phyloP scores from a whole-genome alignment of 2,797 vertebrate species.

The Melanotaenia nigrans region DNA sequence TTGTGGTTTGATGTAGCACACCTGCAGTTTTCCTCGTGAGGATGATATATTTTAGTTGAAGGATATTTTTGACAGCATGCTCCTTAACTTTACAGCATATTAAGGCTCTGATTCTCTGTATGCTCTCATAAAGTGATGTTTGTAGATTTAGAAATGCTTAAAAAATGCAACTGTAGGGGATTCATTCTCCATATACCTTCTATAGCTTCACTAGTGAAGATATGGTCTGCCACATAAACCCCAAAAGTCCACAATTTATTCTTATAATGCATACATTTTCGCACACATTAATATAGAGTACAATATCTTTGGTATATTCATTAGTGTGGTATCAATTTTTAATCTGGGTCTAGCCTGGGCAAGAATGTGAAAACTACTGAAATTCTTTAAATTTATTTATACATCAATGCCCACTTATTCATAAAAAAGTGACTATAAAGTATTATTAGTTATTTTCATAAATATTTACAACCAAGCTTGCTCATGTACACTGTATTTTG shows the following conservation, averaged over 20 bases:
- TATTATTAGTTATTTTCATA: not conserved
- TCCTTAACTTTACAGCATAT: conserved; percentile 6
- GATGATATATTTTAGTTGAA: conserved; percentile 5
- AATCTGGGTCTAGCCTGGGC: not conserved
- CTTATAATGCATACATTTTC: not conserved
- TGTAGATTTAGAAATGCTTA: not conserved
- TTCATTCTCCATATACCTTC: not conserved
- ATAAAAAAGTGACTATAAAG: conserved; percentile 10
- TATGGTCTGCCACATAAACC: not conserved
- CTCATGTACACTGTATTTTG: not conserved
- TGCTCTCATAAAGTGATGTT: not conserved
- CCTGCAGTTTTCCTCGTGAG: conserved; percentile 36
- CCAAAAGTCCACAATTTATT: not conserved
- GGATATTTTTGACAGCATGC: conserved; percentile 31
- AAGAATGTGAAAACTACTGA: not conserved
- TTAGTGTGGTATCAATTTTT: not conserved
- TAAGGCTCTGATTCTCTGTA: not conserved
- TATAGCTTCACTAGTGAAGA: not conserved
- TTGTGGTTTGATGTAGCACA: conserved; percentile 50
- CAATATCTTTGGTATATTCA: not conserved
- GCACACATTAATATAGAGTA: not conserved
- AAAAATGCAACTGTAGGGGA: not conserved
- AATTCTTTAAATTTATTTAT: not conserved
- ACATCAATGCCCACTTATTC: not conserved
- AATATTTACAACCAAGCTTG: conserved; percentile 5